A percentile compares a stretch with the other conserved stretches of the same genome.
Evolutionary conservation across 2,888 invertebrate species (phyloP).

Genomic region (Drosophila nr. fundita): DNA sequence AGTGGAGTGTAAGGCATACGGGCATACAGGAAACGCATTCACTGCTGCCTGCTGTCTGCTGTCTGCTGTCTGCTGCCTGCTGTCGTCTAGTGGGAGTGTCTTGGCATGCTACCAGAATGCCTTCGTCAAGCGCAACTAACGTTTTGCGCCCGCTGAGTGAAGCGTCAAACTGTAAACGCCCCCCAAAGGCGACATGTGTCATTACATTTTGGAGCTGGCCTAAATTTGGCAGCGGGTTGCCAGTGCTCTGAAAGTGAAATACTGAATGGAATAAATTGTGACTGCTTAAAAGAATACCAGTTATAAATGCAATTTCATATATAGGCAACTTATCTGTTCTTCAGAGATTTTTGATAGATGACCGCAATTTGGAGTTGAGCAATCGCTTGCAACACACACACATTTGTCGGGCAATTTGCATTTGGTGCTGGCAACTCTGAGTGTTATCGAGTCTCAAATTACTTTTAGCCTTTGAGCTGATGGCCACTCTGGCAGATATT

Average conservation of each 20-base stretch:
- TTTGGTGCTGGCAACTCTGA: conserved; percentile 10
- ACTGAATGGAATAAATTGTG: background rate
- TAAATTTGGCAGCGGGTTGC: background rate
- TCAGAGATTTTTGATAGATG: conserved; percentile 9
- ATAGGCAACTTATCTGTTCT: background rate
- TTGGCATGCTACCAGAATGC: conserved; percentile 1
- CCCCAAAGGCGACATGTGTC: conserved; percentile 54
- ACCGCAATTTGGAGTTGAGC: conserved; percentile 19
- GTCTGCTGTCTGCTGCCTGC: conserved; percentile 18
- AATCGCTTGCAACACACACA: conserved; percentile 24
- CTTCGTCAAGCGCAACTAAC: conserved; percentile 36
- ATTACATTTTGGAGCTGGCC: conserved; percentile 9
- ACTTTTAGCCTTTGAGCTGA: conserved; percentile 48
- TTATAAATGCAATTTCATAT: background rate
- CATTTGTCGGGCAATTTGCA: conserved; percentile 37
- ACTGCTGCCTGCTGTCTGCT: conserved; percentile 33
- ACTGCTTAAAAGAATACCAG: background rate
- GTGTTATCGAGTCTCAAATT: conserved; percentile 32
- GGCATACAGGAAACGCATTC: conserved; percentile 74
- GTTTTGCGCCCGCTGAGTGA: conserved; percentile 48
- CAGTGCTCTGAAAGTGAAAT: conserved; percentile 3
- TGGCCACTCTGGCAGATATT: conserved; percentile 57
- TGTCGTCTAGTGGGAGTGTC: conserved; percentile 46
- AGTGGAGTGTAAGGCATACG: conserved; percentile 57
- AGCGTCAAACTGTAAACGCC: conserved; percentile 46